Evolutionary conservation across 1,140 invertebrate species (phyloP), one percentile per base, ranked within the genome.

Genomic region (Centruroides sculpturatus): DNA sequence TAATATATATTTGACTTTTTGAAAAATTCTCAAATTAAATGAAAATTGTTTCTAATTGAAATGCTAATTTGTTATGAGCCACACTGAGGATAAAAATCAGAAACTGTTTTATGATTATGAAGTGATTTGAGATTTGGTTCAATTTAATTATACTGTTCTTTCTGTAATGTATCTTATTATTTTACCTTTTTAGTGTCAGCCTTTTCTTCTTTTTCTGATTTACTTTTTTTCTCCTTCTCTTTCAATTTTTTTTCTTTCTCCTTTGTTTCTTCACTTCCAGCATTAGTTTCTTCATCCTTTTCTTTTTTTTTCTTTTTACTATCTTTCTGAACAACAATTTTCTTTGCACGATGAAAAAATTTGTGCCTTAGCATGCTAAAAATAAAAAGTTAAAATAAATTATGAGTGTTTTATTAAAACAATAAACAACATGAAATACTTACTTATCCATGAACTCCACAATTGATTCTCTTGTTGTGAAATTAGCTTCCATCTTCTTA

Each of bases 301-400:
- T 63, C 59, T 36, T 56, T 60, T 46, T 65, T 80, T 5, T 79
- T 74, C 58, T 79, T 79, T 67, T 78, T 78, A 57, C 80, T 79
- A 53, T 79, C 73, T 65, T 80, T 81, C 57, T 81, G 78, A 56
- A 87, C 84, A 34, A 85, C 83, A 60, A 86, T 87, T 76, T 93
- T 94, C 70, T 87, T 86, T 56, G 92, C 93, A 66, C 93, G 82
- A 76, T 97, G 93, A 75, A 93, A 97, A 72, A 98, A 84, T 74
- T 94, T 95, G 75, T 94, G 92, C 67, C 83, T 80, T 64, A 98
- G 73, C 84, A 96, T 87, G 57, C 79, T 62, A 48, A 3, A 57
- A 36, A 41, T 41, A 50, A 52, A 60, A 53, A n/a, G 48, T 49
- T 50, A 50, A n/a, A 63, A 60, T 10, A 3, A 47, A 12, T 52